These are phyloP conservation scores for Bombus breviceps DNA, from an alignment of 1,140 invertebrate genomes.

Conservation along the genomic window DNA sequence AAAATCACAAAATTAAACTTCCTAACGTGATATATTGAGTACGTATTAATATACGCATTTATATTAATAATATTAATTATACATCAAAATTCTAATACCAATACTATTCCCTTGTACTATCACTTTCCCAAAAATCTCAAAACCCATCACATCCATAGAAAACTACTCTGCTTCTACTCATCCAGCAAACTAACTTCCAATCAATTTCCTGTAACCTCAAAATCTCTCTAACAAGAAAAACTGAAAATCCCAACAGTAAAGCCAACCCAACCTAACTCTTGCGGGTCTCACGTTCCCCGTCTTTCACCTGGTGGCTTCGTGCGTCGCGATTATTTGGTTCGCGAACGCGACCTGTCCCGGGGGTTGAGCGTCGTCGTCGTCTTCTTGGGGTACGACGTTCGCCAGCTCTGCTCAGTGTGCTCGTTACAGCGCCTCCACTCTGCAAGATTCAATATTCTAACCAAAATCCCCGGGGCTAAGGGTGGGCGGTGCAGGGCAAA, in stretches of 20 bases:
- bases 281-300: background rate
- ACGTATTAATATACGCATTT: too few relatives aligned
- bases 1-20: too few relatives aligned
- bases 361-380: constrained; percentile 27
- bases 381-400: constrained; percentile 54
- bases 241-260: background rate
- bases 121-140: too few relatives aligned
- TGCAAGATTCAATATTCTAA: constrained; percentile 82
- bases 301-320: constrained; percentile 19
- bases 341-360: constrained; percentile 42
- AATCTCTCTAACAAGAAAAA: background rate
- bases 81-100: too few relatives aligned
- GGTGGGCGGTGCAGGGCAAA: constrained; percentile 67
- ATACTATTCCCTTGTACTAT: too few relatives aligned
- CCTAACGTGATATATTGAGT: too few relatives aligned
- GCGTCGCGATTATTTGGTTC: constrained; percentile 65
- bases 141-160: too few relatives aligned
- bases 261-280: too few relatives aligned
- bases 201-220: background rate
- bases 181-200: too few relatives aligned
- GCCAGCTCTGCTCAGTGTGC: constrained; percentile 67
- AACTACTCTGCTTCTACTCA: too few relatives aligned
- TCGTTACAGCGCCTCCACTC: constrained; percentile 80
- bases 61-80: too few relatives aligned
- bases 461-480: constrained; percentile 82